Percentiles rank a stretch among this genome's conserved stretches.
phyloP scores from a whole-genome alignment of 1,140 invertebrate genomes.

The Cyrtorhinus lividipennis region DNA sequence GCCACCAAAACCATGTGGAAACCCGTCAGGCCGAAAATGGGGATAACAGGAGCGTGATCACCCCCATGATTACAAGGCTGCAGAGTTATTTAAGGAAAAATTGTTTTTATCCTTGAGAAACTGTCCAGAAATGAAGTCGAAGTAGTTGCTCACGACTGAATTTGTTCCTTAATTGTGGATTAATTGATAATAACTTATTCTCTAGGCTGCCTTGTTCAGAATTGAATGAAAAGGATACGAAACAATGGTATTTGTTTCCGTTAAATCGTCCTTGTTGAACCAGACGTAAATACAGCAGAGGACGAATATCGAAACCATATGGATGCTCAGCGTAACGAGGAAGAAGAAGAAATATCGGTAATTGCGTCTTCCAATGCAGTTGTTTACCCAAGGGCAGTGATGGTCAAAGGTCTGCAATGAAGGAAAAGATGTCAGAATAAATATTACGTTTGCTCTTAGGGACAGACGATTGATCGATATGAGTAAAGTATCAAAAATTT shows the following conservation, averaged over 20 bases:
- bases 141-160: too few relatives aligned
- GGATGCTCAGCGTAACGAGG: slow-evolving; percentile 84
- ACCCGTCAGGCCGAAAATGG: slow-evolving; percentile 90
- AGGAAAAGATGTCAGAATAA: too few relatives aligned
- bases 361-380: slow-evolving; percentile 97
- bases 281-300: slow-evolving; percentile 85
- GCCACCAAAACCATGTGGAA: slow-evolving; percentile 96
- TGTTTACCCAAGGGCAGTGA: slow-evolving; percentile 99
- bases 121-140: too few relatives aligned
- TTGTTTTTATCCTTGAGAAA: background rate
- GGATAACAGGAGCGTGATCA: slow-evolving; percentile 59
- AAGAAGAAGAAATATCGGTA: slow-evolving; percentile 99
- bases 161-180: too few relatives aligned
- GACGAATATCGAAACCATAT: slow-evolving; percentile 94
- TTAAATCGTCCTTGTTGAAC: slow-evolving; percentile 64
- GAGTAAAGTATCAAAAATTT: too few relatives aligned
- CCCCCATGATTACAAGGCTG: slow-evolving; percentile 23
- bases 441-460: too few relatives aligned
- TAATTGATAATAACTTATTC: too few relatives aligned
- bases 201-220: too few relatives aligned
- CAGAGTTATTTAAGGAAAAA: background rate
- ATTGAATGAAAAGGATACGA: slow-evolving; percentile 65
- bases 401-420: slow-evolving; percentile 98
- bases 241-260: slow-evolving; percentile 67
- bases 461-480: too few relatives aligned